Base-by-base conservation (phyloP, 2,888 invertebrate genomes). In the Stomorhina lunata region DNA sequence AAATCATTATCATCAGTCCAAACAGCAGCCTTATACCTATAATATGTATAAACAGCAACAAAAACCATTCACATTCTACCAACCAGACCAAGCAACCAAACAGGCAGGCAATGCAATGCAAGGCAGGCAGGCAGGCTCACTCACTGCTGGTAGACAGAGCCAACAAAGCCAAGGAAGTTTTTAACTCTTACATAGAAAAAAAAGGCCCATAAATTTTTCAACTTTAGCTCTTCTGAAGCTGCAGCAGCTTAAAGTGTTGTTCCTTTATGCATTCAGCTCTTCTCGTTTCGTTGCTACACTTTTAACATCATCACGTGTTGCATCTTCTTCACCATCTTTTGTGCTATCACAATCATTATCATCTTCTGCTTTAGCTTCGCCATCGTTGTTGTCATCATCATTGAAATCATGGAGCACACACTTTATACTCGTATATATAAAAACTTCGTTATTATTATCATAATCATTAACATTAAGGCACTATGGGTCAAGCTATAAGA, bases 221-320 rank as follows among this genome's bases (percentile, higher is more conserved):
- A 69, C 37, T 69, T 79, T 71, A 78, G 78, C 84, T 50, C 59
- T 75, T 68, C 37, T 57, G 78, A 34, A 45, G 48, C n/a, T 59
- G 68, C 17, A 72, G 66, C 45, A 77, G 61, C 68, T 61, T 27
- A 4, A 66, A 57, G 27, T 78, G 48, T 80, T 72, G 53, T 75
- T 85, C 57, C 66, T n/a, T 66, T 40, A 48, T 61, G n/a, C n/a
- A 53, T 40, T 69, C 43, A 27, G 34, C 73, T 66, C 71, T 43
- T 75, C 53, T 61, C 20, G 32, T 53, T 68, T 37, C 43, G 68
- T 61, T 84, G 82, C 76, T 79, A 81, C 82, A 78, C 72, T 72
- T 82, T 81, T 81, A 83, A 72, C 66, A 76, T 78, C 83, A 83
- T 77, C 81, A 82, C 82, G 82, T 82, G 82, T 82, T 82, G 82